Conservation (phyloP, 1,140 invertebrate genomes). For the Drosophila sp. region DNA sequence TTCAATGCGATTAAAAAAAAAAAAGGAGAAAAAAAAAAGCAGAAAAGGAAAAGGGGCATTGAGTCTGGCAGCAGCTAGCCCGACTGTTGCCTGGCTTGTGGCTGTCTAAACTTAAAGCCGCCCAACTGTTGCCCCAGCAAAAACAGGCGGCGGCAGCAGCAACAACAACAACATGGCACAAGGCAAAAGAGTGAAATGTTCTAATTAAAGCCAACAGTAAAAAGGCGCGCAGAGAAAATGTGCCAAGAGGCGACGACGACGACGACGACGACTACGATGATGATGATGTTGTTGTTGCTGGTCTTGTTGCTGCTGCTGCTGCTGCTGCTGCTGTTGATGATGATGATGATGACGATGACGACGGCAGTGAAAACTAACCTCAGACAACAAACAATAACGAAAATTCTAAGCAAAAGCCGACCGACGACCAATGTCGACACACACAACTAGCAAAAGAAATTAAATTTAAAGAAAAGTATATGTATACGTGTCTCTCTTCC, state of each 20-base stretch:
- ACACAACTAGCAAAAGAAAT: constrained; percentile 72
- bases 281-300: constrained; percentile 26
- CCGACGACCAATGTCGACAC: constrained; percentile 51
- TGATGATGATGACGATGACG: constrained; percentile 28
- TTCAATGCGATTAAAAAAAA: constrained; percentile 46
- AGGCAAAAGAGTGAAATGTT: constrained; percentile 70
- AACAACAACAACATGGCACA: constrained; percentile 23
- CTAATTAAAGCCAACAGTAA: constrained; percentile 79
- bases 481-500: constrained; percentile 14
- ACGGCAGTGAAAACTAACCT: constrained; percentile 79
- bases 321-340: constrained; percentile 21
- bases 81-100: constrained; percentile 19
- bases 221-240: constrained; percentile 66
- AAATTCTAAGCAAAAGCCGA: constrained; percentile 74
- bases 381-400: constrained; percentile 81
- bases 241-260: constrained; percentile 67
- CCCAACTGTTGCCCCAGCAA: constrained; percentile 70
- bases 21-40: constrained; percentile 6
- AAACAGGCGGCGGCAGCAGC: background rate
- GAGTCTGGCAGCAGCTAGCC: constrained; percentile 12
- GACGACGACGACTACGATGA: background rate
- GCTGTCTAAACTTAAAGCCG: constrained; percentile 58
- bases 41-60: constrained; percentile 4
- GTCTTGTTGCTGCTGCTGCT: constrained; percentile 31
- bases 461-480: constrained; percentile 72